Evolutionary conservation across 2,797 vertebrate genomes (phyloP), one percentile per base, ranked within the genome.

Genomic region (Dermochelys coriacea): DNA sequence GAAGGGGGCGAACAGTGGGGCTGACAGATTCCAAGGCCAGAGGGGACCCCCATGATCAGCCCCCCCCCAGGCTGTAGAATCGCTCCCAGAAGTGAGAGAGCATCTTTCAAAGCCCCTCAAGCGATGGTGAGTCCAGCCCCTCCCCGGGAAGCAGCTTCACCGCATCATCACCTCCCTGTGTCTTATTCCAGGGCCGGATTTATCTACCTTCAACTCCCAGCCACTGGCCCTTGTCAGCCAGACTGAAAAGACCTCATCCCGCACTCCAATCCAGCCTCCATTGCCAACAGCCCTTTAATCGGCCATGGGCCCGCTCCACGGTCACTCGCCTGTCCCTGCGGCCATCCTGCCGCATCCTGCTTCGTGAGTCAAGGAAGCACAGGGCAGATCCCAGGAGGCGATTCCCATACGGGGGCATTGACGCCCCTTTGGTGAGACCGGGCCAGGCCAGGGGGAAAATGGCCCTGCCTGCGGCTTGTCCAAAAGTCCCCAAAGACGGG

Each of bases 261-360:
- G 6, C 31, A 8, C 59, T 18, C 31, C 34, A 7, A 61, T 16
- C 59, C 14, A 16, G 14, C 59, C 59, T 16, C 5, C 18, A 68
- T 68, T 34, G n/a, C 64, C 19, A 68, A 68, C 8, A 64, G 4
- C 4, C n/a, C n/a, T 68, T 64, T 37, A 68, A 37, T 64, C 61
- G 4, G 16, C 31, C 61, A 64, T 1, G 34, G 8, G 16, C 61
- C 34, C 2, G 7, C 14, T n/a, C 16, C 61, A 11, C 2, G 3
- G 61, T 68, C 34, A 19, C 61, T n/a, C 7, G 6, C 16, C 61
- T 64, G 61, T 6, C 59, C 59, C 31, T 34, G 7, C 7, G 3
- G 15, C 34, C 7, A 18, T 18, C 31, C 59, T 15, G 57, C 57
- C 12, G 23, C 41, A 41, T 41, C 41, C 41, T 41, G 57, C 57